Evolutionary conservation across 2,113 vertebrate species (phyloP).

Genomic region (Trogon surrucura): DNA sequence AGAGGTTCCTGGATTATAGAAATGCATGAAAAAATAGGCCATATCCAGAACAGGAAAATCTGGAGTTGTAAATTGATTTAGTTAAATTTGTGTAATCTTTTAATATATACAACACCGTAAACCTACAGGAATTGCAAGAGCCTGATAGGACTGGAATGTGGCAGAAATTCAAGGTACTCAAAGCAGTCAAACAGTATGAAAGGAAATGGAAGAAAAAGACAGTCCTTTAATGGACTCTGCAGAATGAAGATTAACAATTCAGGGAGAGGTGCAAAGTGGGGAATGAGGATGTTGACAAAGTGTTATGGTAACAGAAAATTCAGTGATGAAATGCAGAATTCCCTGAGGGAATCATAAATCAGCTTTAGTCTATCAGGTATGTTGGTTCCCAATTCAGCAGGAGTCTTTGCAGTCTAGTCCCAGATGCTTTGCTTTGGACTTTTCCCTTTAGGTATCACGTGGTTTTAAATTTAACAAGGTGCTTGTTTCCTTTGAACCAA

Average conservation of each 20-base stretch:
- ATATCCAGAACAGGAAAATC: background rate
- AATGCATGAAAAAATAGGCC: background rate
- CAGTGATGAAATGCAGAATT: conserved; percentile 36
- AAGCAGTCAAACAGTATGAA: background rate
- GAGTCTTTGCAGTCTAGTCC: conserved; percentile 23
- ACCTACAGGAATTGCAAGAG: background rate
- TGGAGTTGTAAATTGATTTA: background rate
- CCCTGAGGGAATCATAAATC: conserved; percentile 43
- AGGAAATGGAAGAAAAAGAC: background rate
- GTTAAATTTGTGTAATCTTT: background rate
- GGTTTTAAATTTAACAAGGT: conserved; percentile 33
- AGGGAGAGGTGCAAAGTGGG: background rate
- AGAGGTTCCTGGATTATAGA: background rate
- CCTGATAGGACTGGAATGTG: background rate
- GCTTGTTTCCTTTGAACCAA: background rate
- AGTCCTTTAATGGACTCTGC: background rate
- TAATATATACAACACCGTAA: background rate
- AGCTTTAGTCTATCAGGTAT: conserved; percentile 2
- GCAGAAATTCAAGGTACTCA: conserved; percentile 14
- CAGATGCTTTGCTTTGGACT: conserved; percentile 16
- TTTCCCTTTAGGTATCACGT: background rate
- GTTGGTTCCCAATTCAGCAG: conserved; percentile 48
- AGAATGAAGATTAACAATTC: conserved; percentile 20
- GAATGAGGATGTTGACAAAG: conserved; percentile 15
- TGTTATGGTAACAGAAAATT: conserved; percentile 47